phyloP scores from a whole-genome alignment of 2,888 invertebrate species.

The Unio pictorum region DNA sequence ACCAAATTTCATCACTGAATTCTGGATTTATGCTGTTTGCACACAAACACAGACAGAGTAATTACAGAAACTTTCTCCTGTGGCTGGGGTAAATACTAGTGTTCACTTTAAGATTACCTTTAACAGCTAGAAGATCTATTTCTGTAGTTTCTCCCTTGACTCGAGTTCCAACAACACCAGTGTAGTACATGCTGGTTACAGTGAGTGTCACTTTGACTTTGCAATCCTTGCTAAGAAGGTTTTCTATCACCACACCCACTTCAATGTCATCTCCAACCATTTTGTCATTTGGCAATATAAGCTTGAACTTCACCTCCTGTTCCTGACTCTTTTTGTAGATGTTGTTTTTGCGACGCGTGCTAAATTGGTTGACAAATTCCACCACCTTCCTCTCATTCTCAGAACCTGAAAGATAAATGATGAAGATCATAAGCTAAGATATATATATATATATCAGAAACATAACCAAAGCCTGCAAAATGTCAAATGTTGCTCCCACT shows the following conservation, averaged over 20 bases:
- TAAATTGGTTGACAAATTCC: conserved; percentile 48
- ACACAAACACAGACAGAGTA: too few relatives aligned
- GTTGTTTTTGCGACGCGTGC: conserved; percentile 38
- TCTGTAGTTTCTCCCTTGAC: conserved; percentile 29
- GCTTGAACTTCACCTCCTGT: conserved; percentile 33
- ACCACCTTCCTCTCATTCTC: conserved; percentile 55
- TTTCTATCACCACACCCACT: conserved; percentile 37
- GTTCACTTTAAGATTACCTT: conserved; percentile 24
- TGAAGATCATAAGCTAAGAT: background rate
- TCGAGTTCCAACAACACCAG: conserved; percentile 46
- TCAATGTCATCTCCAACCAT: conserved; percentile 41
- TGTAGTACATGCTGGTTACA: conserved; percentile 46
- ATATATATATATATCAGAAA: background rate
- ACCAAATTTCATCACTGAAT: too few relatives aligned
- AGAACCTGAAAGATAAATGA: conserved; percentile 37
- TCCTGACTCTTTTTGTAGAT: conserved; percentile 39
- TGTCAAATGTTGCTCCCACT: too few relatives aligned
- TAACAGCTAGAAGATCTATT: conserved; percentile 22
- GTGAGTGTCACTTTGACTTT: conserved; percentile 37
- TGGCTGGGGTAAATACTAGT: background rate
- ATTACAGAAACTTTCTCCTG: background rate
- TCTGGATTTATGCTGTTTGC: too few relatives aligned
- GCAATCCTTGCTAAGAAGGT: conserved; percentile 23
- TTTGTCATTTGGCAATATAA: conserved; percentile 29
- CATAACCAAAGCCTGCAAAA: too few relatives aligned